phyloP scores from a whole-genome alignment of 2,888 invertebrate genomes.

The Eupithecia subumbrata region DNA sequence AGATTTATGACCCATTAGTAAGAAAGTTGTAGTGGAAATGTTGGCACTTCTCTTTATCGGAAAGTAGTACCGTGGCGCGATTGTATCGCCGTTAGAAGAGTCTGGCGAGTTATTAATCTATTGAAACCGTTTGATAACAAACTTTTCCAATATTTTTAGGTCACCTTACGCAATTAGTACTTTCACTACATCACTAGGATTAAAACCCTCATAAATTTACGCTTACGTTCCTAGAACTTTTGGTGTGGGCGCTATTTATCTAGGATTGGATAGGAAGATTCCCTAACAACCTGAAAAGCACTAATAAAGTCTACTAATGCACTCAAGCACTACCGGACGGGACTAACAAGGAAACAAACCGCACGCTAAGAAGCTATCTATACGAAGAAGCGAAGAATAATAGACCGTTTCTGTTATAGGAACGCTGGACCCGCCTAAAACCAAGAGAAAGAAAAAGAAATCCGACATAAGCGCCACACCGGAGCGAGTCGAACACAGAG shows the following conservation, averaged over 20 bases:
- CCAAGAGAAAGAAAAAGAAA: conserved; percentile 75
- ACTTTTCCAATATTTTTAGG: neutral
- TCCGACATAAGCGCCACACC: conserved; percentile 75
- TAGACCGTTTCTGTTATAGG: conserved; percentile 82
- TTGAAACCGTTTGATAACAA: neutral
- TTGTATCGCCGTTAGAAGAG: neutral
- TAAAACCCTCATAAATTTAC: neutral
- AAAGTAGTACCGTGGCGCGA: neutral
- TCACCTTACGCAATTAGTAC: neutral
- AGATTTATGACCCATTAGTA: neutral
- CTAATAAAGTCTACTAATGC: conserved; percentile 20
- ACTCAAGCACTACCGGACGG: conserved; percentile 8
- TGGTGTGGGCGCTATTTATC: neutral
- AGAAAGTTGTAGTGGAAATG: neutral
- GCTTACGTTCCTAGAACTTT: neutral
- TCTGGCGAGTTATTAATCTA: neutral
- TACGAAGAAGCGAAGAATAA: conserved; percentile 66
- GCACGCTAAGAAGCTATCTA: conserved; percentile 49
- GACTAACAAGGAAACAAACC: conserved; percentile 25
- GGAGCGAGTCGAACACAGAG: conserved; percentile 78
- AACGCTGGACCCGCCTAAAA: conserved; percentile 70
- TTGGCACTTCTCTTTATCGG: neutral
- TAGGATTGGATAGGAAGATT: neutral
- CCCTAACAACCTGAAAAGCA: conserved; percentile 7
- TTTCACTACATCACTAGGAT: neutral